Percentiles rank a stretch among this genome's conserved stretches.
These are phyloP conservation scores for Steinernema scapterisci DNA, from an alignment of 2,888 invertebrate genomes.

Conservation along the genomic window DNA sequence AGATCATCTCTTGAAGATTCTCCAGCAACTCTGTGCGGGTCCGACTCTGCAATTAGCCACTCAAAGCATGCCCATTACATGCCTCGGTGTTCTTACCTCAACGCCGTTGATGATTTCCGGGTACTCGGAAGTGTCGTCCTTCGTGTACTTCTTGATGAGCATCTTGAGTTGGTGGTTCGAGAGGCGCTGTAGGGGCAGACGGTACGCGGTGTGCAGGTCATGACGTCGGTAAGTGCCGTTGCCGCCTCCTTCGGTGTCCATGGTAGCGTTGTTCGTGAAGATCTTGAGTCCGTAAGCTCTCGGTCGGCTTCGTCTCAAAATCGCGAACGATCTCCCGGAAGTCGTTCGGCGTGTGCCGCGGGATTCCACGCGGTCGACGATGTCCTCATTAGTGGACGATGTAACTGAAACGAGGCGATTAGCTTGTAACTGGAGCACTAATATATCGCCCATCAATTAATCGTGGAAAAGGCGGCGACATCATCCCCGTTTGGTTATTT, in stretches of 20 bases:
- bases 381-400: conserved; percentile 1
- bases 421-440: conserved; percentile 15
- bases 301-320: neutral
- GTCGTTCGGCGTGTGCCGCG: conserved; percentile 5
- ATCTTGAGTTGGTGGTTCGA: conserved; percentile 40
- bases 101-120: conserved; percentile 25
- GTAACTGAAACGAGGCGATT: neutral
- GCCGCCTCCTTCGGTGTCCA: neutral
- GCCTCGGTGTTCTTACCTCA: neutral
- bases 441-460: neutral
- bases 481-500: conserved; percentile 9
- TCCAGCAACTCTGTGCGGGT: conserved; percentile 9
- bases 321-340: neutral
- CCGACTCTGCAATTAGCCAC: conserved; percentile 6
- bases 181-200: conserved; percentile 42
- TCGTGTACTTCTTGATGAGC: conserved; percentile 37
- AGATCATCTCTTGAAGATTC: conserved; percentile 19
- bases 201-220: conserved; percentile 44
- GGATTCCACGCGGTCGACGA: conserved; percentile 18
- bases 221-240: neutral
- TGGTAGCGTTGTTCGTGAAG: neutral
- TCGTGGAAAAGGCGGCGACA: neutral
- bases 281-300: neutral
- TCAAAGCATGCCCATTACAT: neutral
- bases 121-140: conserved; percentile 22